Conservation (phyloP, 2,113 vertebrate species). For the Neofelis nebulosa region DNA sequence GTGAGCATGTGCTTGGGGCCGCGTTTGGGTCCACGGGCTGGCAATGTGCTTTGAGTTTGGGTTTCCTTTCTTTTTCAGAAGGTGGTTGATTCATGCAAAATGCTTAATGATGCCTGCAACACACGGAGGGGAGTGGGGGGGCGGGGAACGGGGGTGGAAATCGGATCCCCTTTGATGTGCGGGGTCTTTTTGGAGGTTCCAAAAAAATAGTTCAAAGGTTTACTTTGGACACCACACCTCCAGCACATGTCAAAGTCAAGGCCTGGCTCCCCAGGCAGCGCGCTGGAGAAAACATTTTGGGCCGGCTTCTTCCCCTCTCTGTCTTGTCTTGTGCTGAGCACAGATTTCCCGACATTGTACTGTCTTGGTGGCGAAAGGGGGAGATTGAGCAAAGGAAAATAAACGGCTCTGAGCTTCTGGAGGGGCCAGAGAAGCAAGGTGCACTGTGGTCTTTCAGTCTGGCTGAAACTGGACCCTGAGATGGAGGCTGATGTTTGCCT, state of each 20-base stretch:
- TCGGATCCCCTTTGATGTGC: conserved; percentile 60
- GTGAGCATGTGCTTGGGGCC: conserved; percentile 26
- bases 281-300: conserved; percentile 16
- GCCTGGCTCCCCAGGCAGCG: neutral
- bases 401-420: neutral
- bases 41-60: conserved; percentile 67
- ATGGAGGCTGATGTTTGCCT: neutral
- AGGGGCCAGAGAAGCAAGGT: neutral
- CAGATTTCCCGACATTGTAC: conserved; percentile 43
- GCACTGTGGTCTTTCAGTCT: neutral
- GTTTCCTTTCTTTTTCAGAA: conserved; percentile 67
- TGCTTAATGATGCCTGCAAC: conserved; percentile 52
- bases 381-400: conserved; percentile 39
- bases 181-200: conserved; percentile 71
- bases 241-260: conserved; percentile 48
- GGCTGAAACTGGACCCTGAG: neutral
- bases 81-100: conserved; percentile 69
- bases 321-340: conserved; percentile 46
- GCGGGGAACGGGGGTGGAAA: neutral
- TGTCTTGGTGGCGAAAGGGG: neutral
- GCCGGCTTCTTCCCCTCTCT: neutral
- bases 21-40: neutral
- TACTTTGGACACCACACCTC: conserved; percentile 34
- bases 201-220: conserved; percentile 72
- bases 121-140: neutral